phyloP scores from a whole-genome alignment of 1,140 invertebrate genomes.

The Trichonephila clavipes region DNA sequence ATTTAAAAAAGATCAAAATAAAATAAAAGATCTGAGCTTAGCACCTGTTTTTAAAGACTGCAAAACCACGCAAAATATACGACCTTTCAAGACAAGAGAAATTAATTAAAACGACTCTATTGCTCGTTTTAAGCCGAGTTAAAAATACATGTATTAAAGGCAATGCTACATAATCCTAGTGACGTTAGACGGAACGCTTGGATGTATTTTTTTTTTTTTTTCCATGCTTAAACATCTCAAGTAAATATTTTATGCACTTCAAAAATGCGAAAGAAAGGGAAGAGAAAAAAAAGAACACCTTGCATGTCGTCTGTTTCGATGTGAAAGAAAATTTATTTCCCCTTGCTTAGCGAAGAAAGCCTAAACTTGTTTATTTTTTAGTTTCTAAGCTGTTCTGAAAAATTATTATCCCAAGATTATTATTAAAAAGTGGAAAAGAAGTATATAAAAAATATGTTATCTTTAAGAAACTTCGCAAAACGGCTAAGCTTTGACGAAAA shows the following conservation, averaged over 20 bases:
- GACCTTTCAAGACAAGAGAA: conserved; percentile 35
- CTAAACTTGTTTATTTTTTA: conserved; percentile 39
- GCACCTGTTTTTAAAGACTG: conserved; percentile 24
- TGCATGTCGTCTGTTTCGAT: conserved; percentile 11
- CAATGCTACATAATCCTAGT: not conserved
- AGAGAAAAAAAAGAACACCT: conserved; percentile 4
- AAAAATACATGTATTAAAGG: conserved; percentile 27
- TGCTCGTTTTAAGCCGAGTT: conserved; percentile 1
- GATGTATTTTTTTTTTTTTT: not conserved
- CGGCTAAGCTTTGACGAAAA: not conserved
- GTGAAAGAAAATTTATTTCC: conserved; percentile 27
- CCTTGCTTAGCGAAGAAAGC: conserved; percentile 19
- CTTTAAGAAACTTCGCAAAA: not conserved
- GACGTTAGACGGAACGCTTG: not conserved
- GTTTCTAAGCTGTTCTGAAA: conserved; percentile 47
- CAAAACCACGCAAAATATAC: not conserved
- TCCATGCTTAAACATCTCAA: not conserved
- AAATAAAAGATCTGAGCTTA: not conserved
- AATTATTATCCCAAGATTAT: conserved; percentile 58
- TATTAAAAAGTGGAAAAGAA: conserved; percentile 47
- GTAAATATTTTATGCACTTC: conserved; percentile 23
- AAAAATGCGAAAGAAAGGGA: not conserved
- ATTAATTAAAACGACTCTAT: conserved; percentile 32
- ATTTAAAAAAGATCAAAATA: not conserved
- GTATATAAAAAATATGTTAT: conserved; percentile 34